These are phyloP conservation scores for Syngnathus rostellatus DNA, from an alignment of 2,797 vertebrate species.

Conservation along the genomic window DNA sequence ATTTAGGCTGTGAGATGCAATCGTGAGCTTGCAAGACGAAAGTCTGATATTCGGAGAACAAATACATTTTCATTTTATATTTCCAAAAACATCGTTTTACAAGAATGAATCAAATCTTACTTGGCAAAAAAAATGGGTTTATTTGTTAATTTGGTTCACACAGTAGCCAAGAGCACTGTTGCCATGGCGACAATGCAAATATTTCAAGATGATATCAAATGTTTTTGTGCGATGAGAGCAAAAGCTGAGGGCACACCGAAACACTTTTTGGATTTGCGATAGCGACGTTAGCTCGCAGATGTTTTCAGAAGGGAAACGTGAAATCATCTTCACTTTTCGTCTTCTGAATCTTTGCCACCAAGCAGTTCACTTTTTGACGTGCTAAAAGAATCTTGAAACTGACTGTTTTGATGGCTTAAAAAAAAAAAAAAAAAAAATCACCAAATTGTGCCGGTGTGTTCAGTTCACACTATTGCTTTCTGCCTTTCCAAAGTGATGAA, in stretches of 20 bases:
- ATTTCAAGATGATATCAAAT: not conserved
- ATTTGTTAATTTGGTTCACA: too few species aligned
- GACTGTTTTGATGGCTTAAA: too few species aligned
- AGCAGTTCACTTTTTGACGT: too few species aligned
- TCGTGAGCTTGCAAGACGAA: not conserved
- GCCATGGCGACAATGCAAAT: not conserved
- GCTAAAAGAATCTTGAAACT: too few species aligned
- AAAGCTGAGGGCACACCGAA: not conserved
- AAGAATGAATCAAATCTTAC: too few species aligned
- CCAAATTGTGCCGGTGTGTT: too few species aligned
- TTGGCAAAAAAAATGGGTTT: too few species aligned
- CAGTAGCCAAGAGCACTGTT: not conserved
- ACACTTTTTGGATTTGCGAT: not conserved
- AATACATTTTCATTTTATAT: too few species aligned
- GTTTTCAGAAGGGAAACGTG: not conserved
- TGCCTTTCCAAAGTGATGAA: not conserved
- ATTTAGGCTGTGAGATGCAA: too few species aligned
- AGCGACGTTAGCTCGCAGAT: not conserved
- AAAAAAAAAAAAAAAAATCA: too few species aligned
- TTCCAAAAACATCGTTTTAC: too few species aligned
- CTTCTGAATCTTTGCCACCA: too few species aligned
- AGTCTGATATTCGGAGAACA: not conserved
- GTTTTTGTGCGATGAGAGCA: not conserved
- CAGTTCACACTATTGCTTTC: not conserved
- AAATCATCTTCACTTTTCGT: not conserved